Evolutionary conservation across 2,113 vertebrate genomes (phyloP).

Genomic region (Ochotona princeps): DNA sequence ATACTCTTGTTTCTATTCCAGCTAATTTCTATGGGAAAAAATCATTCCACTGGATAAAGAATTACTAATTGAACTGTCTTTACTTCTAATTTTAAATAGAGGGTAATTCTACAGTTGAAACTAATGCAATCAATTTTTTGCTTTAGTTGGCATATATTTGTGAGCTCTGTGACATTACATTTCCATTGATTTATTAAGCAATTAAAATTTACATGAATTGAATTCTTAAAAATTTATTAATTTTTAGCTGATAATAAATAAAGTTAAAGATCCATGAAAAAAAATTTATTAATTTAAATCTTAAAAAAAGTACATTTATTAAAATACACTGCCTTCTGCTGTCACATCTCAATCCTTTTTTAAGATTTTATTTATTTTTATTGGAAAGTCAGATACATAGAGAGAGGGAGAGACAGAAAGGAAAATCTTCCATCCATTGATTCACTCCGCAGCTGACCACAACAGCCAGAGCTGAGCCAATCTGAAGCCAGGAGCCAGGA

Average conservation of each 20-base stretch:
- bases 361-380: too few relatives aligned
- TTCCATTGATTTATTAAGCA: constrained; percentile 16
- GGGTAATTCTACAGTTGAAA: constrained; percentile 24
- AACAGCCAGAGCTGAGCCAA: too few relatives aligned
- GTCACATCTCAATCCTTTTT: not conserved
- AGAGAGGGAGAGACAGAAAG: too few relatives aligned
- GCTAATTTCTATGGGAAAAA: constrained; percentile 23
- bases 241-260: too few relatives aligned
- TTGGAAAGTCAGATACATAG: too few relatives aligned
- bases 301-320: not conserved
- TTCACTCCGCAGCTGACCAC: too few relatives aligned
- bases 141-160: not conserved
- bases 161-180: not conserved
- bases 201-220: not conserved
- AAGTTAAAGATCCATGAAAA: too few relatives aligned
- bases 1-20: not conserved
- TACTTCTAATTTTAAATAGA: constrained; percentile 50
- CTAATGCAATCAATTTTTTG: constrained; percentile 30
- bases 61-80: constrained; percentile 27
- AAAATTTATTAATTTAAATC: not conserved
- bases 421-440: too few relatives aligned
- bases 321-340: not conserved
- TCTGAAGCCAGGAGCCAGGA: too few relatives aligned
- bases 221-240: not conserved
- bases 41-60: not conserved